Percentiles rank a stretch among this genome's conserved stretches.
These are phyloP conservation scores for Orchestia grillus DNA, from an alignment of 1,140 invertebrate genomes.

Conservation along the genomic window DNA sequence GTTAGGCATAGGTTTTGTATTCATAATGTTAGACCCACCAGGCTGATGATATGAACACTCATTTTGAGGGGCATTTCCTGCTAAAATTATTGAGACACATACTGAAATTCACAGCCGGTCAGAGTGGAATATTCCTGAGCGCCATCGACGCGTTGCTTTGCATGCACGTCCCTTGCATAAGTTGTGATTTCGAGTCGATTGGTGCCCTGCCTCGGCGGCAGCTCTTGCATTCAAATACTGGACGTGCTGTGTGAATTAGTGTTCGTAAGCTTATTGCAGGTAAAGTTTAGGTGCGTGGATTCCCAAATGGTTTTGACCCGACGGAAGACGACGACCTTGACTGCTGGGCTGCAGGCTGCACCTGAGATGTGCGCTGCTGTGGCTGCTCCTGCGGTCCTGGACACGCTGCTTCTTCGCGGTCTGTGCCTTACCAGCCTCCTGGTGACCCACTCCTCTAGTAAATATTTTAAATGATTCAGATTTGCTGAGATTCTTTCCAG, in stretches of 20 bases:
- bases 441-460: neutral
- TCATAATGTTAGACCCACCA: neutral
- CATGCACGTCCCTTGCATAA: neutral
- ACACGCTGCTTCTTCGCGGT: neutral
- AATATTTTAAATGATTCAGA: neutral
- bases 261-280: conserved; percentile 16
- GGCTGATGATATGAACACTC: neutral
- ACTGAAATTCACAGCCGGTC: neutral
- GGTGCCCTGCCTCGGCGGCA: neutral
- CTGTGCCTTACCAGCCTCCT: neutral
- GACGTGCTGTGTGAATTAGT: conserved; percentile 30
- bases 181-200: neutral
- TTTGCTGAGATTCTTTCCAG: neutral
- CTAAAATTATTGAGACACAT: neutral
- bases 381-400: neutral
- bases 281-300: conserved; percentile 26
- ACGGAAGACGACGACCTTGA: conserved; percentile 43
- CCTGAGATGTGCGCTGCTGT: neutral
- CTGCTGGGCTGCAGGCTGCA: neutral
- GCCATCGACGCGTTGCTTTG: neutral
- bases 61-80: neutral
- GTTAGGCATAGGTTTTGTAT: neutral
- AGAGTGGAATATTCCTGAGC: neutral
- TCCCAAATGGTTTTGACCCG: conserved; percentile 54
- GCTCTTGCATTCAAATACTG: neutral